phyloP scores from a whole-genome alignment of 2,113 vertebrate genomes.

The Bostrychus sinensis region DNA sequence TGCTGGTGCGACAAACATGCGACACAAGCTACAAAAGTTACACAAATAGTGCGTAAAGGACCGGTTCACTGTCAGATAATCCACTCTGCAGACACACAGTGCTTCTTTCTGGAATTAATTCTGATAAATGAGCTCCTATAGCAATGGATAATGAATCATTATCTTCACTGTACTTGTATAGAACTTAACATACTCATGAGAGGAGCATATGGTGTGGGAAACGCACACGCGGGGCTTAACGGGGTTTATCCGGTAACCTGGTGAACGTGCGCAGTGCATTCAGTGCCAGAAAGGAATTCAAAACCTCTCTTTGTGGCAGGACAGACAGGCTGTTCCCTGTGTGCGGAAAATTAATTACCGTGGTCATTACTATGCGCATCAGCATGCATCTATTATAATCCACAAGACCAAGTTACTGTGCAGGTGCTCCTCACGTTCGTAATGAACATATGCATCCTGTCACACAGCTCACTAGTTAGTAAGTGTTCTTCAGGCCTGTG shows the following conservation, averaged over 20 bases:
- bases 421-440: slow-evolving; percentile 8
- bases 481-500: slow-evolving; percentile 3
- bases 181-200: slow-evolving; percentile 10
- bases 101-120: slow-evolving; percentile 3
- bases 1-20: slow-evolving; percentile 21
- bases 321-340: slow-evolving; percentile 23
- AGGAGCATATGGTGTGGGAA: slow-evolving; percentile 45
- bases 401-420: neutral
- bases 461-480: slow-evolving; percentile 32
- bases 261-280: slow-evolving; percentile 26
- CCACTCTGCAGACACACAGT: slow-evolving; percentile 1
- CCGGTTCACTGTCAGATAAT: slow-evolving; percentile 12
- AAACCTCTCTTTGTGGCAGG: slow-evolving; percentile 36
- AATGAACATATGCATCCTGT: slow-evolving; percentile 19
- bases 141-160: neutral
- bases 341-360: slow-evolving; percentile 17
- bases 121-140: slow-evolving; percentile 18
- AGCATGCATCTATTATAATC: neutral
- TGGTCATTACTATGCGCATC: neutral
- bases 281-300: slow-evolving; percentile 25
- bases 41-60: slow-evolving; percentile 10
- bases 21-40: slow-evolving; percentile 10
- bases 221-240: slow-evolving; percentile 26
- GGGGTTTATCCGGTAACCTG: slow-evolving; percentile 38
- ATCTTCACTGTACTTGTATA: neutral